Evolutionary conservation across 2,113 vertebrate species (phyloP).

Genomic region (Cyprinodon tularosa): DNA sequence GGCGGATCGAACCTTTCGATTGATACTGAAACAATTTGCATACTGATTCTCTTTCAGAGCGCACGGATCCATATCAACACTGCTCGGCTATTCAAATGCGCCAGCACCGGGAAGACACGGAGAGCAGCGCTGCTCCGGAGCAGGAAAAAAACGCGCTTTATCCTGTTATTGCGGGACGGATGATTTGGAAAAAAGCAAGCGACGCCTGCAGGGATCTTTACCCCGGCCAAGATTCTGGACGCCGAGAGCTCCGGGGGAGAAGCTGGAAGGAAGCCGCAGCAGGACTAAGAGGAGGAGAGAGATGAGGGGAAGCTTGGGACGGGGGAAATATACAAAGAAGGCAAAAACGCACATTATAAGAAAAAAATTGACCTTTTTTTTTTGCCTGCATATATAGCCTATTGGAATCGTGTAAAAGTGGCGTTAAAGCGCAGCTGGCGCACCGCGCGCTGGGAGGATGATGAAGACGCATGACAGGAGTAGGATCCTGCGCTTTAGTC

Average conservation of each 20-base stretch:
- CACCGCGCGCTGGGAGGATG: slow-evolving; percentile 38
- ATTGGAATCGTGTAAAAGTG: slow-evolving; percentile 43
- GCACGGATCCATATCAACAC: slow-evolving; percentile 91
- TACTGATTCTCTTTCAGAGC: slow-evolving; percentile 96
- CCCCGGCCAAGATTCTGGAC: slow-evolving; percentile 43
- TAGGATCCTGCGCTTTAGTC: slow-evolving; percentile 78
- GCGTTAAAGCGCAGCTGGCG: slow-evolving; percentile 13
- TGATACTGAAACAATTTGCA: slow-evolving; percentile 99
- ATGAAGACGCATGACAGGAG: slow-evolving; percentile 53
- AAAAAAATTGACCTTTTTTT: slow-evolving; percentile 19
- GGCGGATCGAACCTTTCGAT: slow-evolving; percentile 99
- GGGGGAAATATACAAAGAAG: slow-evolving; percentile 2
- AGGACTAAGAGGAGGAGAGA: slow-evolving; percentile 19
- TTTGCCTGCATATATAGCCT: slow-evolving; percentile 23
- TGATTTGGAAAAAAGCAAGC: slow-evolving; percentile 73
- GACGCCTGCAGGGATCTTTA: slow-evolving; percentile 53
- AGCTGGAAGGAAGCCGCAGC: slow-evolving; percentile 21
- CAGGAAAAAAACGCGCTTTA: slow-evolving; percentile 52
- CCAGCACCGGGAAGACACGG: slow-evolving; percentile 84
- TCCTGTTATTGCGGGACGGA: slow-evolving; percentile 64
- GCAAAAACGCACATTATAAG: slow-evolving; percentile 24
- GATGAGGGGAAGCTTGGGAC: slow-evolving; percentile 13
- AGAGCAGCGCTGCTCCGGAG: slow-evolving; percentile 75
- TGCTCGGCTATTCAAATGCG: slow-evolving; percentile 95
- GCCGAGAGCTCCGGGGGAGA: slow-evolving; percentile 32